Conservation (phyloP, 2,888 invertebrate genomes). For the Oligia fasciuncula region DNA sequence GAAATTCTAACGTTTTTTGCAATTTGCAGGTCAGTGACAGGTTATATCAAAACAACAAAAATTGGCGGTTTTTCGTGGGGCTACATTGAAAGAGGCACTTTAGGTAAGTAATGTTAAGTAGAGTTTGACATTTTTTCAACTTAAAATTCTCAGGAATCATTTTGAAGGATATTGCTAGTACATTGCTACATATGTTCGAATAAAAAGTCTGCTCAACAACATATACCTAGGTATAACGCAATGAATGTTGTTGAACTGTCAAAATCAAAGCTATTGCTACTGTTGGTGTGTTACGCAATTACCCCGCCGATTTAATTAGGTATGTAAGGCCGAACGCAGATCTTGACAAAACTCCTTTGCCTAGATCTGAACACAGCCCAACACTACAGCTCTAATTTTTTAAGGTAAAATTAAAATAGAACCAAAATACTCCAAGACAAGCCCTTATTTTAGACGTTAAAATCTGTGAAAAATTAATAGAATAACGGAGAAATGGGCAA, state of each 20-base stretch:
- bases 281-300: not conserved
- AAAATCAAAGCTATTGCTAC: not conserved
- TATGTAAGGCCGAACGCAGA: not conserved
- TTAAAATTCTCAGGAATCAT: not conserved
- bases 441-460: constrained; percentile 17
- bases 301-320: not conserved
- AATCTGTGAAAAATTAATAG: constrained; percentile 52
- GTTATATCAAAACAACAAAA: no score
- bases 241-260: not conserved
- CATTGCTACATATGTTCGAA: not conserved
- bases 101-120: not conserved
- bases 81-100: not conserved
- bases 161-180: no score
- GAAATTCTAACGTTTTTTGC: no score
- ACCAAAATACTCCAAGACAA: not conserved
- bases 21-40: no score
- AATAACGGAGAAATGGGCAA: constrained; percentile 64
- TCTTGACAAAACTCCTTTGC: not conserved
- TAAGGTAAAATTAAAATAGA: not conserved
- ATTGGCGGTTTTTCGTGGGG: no score
- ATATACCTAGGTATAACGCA: not conserved
- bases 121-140: no score
- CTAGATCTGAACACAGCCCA: not conserved
- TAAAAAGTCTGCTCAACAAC: not conserved
- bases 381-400: no score